phyloP scores from a whole-genome alignment of 2,113 vertebrate genomes.

The Campylomormyrus numenius region DNA sequence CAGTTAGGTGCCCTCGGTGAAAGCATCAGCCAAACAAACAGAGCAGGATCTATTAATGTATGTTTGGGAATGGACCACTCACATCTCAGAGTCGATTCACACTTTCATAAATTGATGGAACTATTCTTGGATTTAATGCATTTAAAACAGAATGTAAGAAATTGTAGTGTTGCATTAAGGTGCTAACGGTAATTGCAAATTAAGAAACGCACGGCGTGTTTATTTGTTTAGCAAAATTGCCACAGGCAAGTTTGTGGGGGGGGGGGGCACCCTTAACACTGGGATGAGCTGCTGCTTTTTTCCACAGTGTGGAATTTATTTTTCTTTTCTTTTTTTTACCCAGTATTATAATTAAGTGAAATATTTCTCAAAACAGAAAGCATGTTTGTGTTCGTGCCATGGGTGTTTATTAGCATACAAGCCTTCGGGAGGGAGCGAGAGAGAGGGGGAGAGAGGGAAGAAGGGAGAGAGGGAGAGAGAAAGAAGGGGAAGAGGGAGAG shows the following conservation, averaged over 20 bases:
- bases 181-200: background rate
- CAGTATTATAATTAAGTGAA: constrained; percentile 3
- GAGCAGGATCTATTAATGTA: background rate
- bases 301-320: background rate
- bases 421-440: background rate
- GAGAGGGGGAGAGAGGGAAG: background rate
- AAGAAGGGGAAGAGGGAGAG: background rate
- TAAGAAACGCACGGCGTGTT: background rate
- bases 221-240: background rate
- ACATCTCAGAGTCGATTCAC: background rate
- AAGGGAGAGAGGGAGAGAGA: background rate
- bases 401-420: constrained; percentile 6
- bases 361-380: constrained; percentile 12
- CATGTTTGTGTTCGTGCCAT: background rate
- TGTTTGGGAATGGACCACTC: background rate
- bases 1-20: background rate
- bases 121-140: background rate
- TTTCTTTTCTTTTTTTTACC: background rate
- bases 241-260: background rate
- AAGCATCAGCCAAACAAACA: background rate
- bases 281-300: background rate
- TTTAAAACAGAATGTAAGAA: background rate
- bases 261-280: background rate
- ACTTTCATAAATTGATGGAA: background rate
- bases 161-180: background rate